Evolutionary conservation across 2,113 vertebrate species (phyloP).

Genomic region (Dolichotis patagonum): DNA sequence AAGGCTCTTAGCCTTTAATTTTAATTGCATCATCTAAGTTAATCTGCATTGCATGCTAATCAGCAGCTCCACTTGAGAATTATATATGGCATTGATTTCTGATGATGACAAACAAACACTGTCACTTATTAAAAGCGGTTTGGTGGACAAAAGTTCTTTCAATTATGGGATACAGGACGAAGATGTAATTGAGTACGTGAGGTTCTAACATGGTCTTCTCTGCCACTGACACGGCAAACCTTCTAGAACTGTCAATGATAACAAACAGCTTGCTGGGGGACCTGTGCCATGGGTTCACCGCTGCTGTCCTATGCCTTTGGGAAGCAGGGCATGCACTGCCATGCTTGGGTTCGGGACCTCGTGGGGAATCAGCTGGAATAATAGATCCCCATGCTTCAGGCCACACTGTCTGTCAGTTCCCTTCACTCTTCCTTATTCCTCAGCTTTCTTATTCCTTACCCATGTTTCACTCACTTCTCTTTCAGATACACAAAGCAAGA

Average conservation of each 20-base stretch:
- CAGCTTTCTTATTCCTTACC: neutral
- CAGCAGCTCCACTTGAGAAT: conserved; percentile 41
- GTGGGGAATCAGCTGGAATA: neutral
- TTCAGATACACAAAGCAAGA: conserved; percentile 36
- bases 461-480: neutral
- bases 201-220: neutral
- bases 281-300: neutral
- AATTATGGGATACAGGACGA: neutral
- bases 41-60: neutral
- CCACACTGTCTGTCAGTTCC: neutral
- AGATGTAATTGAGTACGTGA: neutral
- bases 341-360: neutral
- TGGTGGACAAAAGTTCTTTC: conserved; percentile 14
- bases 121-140: conserved; percentile 1
- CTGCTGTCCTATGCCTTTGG: neutral
- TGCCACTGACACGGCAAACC: neutral
- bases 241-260: neutral
- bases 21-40: conserved; percentile 45
- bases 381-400: neutral
- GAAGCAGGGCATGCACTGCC: neutral
- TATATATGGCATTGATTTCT: neutral
- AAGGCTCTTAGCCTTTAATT: conserved; percentile 40
- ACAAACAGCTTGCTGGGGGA: neutral
- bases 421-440: neutral
- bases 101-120: conserved; percentile 25